Base-by-base conservation (phyloP, 2,888 invertebrate species). In the Palloptera scutellata region DNA sequence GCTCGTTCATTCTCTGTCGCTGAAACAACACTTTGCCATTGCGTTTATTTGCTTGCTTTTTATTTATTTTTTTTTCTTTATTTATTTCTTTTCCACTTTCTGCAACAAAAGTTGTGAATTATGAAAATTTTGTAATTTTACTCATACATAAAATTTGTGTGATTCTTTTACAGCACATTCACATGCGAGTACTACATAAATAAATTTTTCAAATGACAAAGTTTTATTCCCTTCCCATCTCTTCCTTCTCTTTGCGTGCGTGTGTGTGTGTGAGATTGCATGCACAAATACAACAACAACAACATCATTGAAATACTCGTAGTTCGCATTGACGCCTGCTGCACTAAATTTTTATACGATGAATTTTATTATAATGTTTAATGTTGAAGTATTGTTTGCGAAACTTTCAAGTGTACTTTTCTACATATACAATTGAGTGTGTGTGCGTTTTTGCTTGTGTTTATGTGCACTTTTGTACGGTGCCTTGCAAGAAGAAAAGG, bases 301-400 rank as follows among this genome's bases (percentile, higher is more conserved):
- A 60, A n/a, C 59, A 52, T 15, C 58, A 66, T 68, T 69, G 64
- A 69, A 64, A 69, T 67, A n/a, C n/a, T n/a, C n/a, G n/a, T n/a
- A 71, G 69, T 71, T 69, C 53, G 64, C 62, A 52, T 62, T 70
- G 67, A 67, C 67, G 67, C 70, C 66, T 65, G 52, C 54, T 55
- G 64, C 59, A 65, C 51, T 64, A 55, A 54, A 64, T 54, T 67
- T 64, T 63, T 64, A 54, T 53, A 60, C 64, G 67, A 71, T 73
- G 73, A 72, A 73, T 73, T 72, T 72, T 72, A 73, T 72, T 73
- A 73, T 70, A 73, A 71, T 73, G 70, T 71, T 71, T 71, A 71
- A 70, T 74, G 70, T 71, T 68, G 68, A 69, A 72, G 67, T 71
- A 71, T 72, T 67, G 72, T 69, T n/a, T 70, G 70, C 67, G 59